Evolutionary conservation across 2,797 vertebrate species (phyloP), one percentile per base, ranked within the genome.

Genomic region (Vespertilio murinus): DNA sequence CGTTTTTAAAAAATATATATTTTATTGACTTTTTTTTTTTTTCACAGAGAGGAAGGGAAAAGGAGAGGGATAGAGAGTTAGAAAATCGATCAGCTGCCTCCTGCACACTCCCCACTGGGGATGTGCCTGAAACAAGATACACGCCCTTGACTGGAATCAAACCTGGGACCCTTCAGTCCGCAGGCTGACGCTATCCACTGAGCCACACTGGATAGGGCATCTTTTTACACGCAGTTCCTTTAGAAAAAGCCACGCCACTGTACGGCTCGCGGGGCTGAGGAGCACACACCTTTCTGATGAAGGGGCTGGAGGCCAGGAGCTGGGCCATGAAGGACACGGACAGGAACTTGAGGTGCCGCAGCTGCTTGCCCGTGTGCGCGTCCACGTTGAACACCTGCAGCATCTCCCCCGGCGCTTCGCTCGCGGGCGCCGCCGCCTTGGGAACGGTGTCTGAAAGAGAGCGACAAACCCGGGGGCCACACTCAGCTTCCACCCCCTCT

Each of bases 261-360:
- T 45, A 16, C 75, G n/a, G 71, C 38, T 61, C 64, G 67, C 22
- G 61, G 16, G 56, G 23, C 85, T 78, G 77, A 94, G 88, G 33
- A 78, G 85, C 9, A 80, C 13, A 52, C 42, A 99, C 99, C 99
- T 99, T 99, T 89, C 97, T 98, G 71, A 99, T 98, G 97, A 99
- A 99, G 94, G 94, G 97, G 89, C 96, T 82, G 0, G 99, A 99
- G 25, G 98, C 98, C 40, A 99, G 97, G 90, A 99, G 99, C 87
- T 99, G 99, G 75, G 98, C 98, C 98, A 99, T 98, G 98, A 99
- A 99, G 74, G 99, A 99, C 77, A 99, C 98, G 0, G 98, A 98
- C 69, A 99, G 96, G 97, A 99, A 99, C 81, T 99, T 99, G 89
- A 99, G 99, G 95, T 99, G 99, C 22, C 99, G 98, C 38, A 99